These are phyloP conservation scores for Scaeva pyrastri DNA, from an alignment of 2,888 invertebrate species.

Conservation along the genomic window DNA sequence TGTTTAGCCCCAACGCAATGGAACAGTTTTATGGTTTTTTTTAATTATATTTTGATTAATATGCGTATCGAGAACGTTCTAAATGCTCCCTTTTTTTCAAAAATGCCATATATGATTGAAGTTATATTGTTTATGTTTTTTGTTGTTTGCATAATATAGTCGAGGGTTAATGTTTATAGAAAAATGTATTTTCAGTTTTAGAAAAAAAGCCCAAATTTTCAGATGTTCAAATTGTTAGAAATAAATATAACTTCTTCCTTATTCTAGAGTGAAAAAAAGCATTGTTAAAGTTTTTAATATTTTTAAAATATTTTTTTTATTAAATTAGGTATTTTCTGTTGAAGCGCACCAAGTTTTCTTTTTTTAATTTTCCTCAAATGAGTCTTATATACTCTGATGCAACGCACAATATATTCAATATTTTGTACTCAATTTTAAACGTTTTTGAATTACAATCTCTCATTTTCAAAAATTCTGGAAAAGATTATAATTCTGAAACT, in stretches of 20 bases:
- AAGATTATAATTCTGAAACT: no score
- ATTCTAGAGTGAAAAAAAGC: constrained; percentile 50
- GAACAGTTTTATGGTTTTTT: constrained; percentile 57
- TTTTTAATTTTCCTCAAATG: constrained; percentile 42
- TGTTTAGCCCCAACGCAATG: constrained; percentile 55
- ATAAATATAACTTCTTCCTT: constrained; percentile 29
- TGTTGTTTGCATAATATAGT: constrained; percentile 62
- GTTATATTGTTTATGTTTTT: constrained; percentile 1
- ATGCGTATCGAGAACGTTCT: constrained; percentile 42
- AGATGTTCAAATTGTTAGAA: constrained; percentile 55
- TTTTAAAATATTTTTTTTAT: constrained; percentile 6
- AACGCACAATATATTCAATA: not conserved
- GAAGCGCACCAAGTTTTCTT: constrained; percentile 67
- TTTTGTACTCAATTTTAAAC: no score
- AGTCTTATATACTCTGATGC: constrained; percentile 44
- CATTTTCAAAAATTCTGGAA: no score
- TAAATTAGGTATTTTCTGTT: constrained; percentile 7
- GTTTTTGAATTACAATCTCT: no score
- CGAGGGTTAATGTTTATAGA: constrained; percentile 51
- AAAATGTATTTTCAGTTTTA: constrained; percentile 34
- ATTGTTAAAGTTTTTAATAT: constrained; percentile 52
- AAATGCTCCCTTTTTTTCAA: constrained; percentile 27
- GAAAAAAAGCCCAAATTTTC: constrained; percentile 65
- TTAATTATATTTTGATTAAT: constrained; percentile 33
- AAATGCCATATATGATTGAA: not conserved